Conservation (phyloP, 2,113 vertebrate genomes). For the Collichthys lucidus region DNA sequence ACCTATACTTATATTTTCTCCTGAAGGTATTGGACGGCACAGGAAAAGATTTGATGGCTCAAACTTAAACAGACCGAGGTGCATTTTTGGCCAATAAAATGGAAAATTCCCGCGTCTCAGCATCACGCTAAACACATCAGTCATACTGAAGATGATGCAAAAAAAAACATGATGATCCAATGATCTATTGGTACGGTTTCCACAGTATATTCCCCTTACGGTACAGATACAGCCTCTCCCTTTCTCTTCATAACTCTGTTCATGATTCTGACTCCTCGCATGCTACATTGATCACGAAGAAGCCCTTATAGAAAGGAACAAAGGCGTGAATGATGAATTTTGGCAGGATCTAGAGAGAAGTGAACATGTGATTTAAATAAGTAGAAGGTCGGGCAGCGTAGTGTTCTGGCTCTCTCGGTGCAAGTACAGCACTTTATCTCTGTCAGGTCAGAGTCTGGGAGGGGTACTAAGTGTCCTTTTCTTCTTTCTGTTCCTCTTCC, state of each 20-base stretch:
- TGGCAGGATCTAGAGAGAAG: constrained; percentile 1
- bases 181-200: background rate
- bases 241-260: background rate
- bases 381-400: background rate
- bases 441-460: constrained; percentile 21
- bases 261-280: background rate
- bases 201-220: background rate
- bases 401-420: constrained; percentile 14
- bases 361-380: constrained; percentile 55
- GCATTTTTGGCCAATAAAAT: no score
- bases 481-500: background rate
- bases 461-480: constrained; percentile 30
- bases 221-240: background rate
- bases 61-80: no score
- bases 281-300: background rate
- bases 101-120: no score
- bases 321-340: constrained; percentile 15
- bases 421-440: constrained; percentile 40
- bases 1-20: no score
- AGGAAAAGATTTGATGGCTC: no score
- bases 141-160: no score
- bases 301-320: constrained; percentile 9
- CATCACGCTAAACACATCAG: no score
- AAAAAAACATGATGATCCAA: no score
- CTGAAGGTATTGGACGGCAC: no score